Evolutionary conservation across 2,113 vertebrate species (phyloP).

Genomic region (Piaya cayana): DNA sequence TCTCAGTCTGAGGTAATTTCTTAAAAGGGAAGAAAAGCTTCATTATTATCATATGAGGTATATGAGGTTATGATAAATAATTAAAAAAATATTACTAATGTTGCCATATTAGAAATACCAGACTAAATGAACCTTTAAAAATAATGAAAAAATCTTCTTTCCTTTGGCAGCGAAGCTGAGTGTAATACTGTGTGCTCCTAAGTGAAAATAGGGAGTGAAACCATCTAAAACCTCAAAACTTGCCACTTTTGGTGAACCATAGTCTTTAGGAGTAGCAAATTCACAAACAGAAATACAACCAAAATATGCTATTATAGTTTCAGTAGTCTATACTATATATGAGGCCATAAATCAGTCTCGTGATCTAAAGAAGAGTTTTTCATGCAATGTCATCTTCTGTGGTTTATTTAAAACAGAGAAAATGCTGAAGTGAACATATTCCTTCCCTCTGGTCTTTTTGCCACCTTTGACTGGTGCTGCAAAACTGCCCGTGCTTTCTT

Average conservation of each 20-base stretch:
- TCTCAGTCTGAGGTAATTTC: background rate
- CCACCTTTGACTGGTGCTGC: background rate
- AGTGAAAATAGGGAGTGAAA: background rate
- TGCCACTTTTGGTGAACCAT: background rate
- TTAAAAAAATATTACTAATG: background rate
- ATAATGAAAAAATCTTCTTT: background rate
- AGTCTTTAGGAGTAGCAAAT: background rate
- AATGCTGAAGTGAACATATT: background rate
- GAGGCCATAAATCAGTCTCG: background rate
- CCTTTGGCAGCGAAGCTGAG: background rate
- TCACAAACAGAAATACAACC: background rate
- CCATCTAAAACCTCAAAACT: background rate
- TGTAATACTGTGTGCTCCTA: background rate
- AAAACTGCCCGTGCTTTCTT: background rate
- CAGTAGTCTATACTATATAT: background rate
- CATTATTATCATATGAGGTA: background rate
- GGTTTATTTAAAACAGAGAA: background rate
- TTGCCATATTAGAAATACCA: background rate
- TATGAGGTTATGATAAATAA: background rate
- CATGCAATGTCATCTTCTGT: background rate
- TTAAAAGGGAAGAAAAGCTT: background rate
- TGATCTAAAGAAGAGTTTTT: background rate
- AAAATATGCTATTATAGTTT: background rate
- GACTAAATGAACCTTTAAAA: background rate
- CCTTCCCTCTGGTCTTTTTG: background rate